phyloP scores from a whole-genome alignment of 2,113 vertebrate genomes.

The Labrus mixtus region DNA sequence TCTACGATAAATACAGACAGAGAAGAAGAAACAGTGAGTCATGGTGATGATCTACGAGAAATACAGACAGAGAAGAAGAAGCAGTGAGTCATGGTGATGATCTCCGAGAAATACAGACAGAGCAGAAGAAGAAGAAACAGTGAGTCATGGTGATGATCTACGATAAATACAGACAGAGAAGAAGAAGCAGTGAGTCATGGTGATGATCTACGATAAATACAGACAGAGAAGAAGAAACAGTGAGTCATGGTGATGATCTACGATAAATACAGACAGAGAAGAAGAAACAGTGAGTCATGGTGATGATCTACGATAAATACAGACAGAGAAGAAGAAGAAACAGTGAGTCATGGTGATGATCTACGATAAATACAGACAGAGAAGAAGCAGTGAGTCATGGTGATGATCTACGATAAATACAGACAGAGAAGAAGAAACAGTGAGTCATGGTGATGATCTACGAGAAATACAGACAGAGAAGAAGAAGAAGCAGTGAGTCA shows the following conservation, averaged over 20 bases:
- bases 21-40: slow-evolving; percentile 81
- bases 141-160: slow-evolving; percentile 86
- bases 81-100: slow-evolving; percentile 86
- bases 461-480: neutral
- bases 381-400: slow-evolving; percentile 85
- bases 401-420: slow-evolving; percentile 76
- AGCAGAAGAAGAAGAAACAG: slow-evolving; percentile 76
- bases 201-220: slow-evolving; percentile 76
- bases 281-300: slow-evolving; percentile 85
- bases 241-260: slow-evolving; percentile 86
- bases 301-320: slow-evolving; percentile 76
- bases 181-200: slow-evolving; percentile 85
- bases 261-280: slow-evolving; percentile 24
- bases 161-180: slow-evolving; percentile 24
- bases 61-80: slow-evolving; percentile 63
- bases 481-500: slow-evolving; percentile 85
- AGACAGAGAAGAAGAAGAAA: slow-evolving; percentile 50
- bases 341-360: slow-evolving; percentile 86
- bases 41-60: slow-evolving; percentile 81
- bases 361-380: slow-evolving; percentile 49
- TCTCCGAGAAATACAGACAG: slow-evolving; percentile 58
- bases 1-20: slow-evolving; percentile 58
- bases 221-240: slow-evolving; percentile 68
- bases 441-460: slow-evolving; percentile 86
- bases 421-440: slow-evolving; percentile 68